A percentile compares a stretch with the other conserved stretches of the same genome.
phyloP scores from a whole-genome alignment of 2,888 invertebrate species.

The Parnassius glacialis region DNA sequence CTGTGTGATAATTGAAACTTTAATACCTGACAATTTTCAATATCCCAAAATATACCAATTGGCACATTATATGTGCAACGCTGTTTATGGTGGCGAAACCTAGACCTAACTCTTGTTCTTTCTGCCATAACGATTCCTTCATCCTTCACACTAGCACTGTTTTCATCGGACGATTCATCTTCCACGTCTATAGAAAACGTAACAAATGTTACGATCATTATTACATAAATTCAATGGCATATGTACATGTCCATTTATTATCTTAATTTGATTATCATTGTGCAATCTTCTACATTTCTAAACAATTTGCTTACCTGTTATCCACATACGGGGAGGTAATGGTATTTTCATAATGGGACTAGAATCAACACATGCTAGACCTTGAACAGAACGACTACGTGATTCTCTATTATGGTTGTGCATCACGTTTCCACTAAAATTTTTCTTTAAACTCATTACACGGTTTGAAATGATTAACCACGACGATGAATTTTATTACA shows the following conservation, averaged over 20 bases:
- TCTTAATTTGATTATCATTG: too few relatives aligned
- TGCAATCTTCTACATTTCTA: background rate
- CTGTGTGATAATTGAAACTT: background rate
- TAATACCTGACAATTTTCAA: conserved; percentile 91
- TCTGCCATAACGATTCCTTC: conserved; percentile 55
- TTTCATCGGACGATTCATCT: conserved; percentile 70
- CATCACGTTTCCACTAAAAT: conserved; percentile 43
- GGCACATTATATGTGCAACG: conserved; percentile 66
- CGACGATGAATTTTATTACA: conserved; percentile 54
- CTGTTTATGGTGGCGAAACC: conserved; percentile 66
- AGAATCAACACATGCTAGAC: conserved; percentile 54
- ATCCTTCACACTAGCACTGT: conserved; percentile 49
- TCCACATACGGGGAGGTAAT: conserved; percentile 74
- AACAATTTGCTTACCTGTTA: conserved; percentile 59
- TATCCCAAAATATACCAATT: conserved; percentile 96
- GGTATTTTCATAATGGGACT: conserved; percentile 74
- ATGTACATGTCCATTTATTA: too few relatives aligned
- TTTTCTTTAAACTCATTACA: conserved; percentile 55
- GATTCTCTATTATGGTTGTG: conserved; percentile 42
- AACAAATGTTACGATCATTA: background rate
- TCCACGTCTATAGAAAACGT: conserved; percentile 55
- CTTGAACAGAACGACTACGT: conserved; percentile 73
- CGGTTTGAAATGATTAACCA: conserved; percentile 45
- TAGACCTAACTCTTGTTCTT: conserved; percentile 59
- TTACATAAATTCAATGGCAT: conserved; percentile 3